Conservation (phyloP, 2,113 vertebrate genomes). For the Entelurus aequoreus region DNA sequence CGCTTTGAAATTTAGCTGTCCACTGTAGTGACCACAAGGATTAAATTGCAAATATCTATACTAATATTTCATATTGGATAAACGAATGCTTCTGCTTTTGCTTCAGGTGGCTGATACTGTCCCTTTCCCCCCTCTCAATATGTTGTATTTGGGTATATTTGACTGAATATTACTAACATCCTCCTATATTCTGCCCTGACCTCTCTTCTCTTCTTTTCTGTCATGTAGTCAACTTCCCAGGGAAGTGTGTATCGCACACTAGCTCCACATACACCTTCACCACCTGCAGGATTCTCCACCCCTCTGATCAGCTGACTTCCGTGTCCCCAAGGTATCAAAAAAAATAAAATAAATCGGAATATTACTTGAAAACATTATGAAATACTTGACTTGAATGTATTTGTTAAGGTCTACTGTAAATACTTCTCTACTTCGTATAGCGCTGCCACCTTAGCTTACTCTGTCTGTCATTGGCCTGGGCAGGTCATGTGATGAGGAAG, state of each 20-base stretch:
- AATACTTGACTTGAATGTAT: background rate
- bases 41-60: too few species aligned
- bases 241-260: slow-evolving; percentile 95
- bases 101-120: slow-evolving; percentile 17
- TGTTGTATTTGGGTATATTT: slow-evolving; percentile 13
- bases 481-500: slow-evolving; percentile 91
- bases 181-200: slow-evolving; percentile 14
- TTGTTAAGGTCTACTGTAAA: background rate
- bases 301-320: slow-evolving; percentile 90
- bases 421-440: background rate
- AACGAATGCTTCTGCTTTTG: slow-evolving; percentile 20
- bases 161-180: slow-evolving; percentile 16
- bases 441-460: slow-evolving; percentile 1
- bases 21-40: too few species aligned
- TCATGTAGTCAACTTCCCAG: slow-evolving; percentile 86
- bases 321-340: slow-evolving; percentile 88
- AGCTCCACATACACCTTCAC: slow-evolving; percentile 98
- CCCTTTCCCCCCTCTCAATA: background rate
- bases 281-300: slow-evolving; percentile 96
- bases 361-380: too few species aligned
- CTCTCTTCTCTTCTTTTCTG: slow-evolving; percentile 8
- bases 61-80: background rate
- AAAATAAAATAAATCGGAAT: too few species aligned
- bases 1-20: too few species aligned
- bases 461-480: slow-evolving; percentile 70